A percentile compares a stretch with the other conserved stretches of the same genome.
phyloP scores from a whole-genome alignment of 2,797 vertebrate species.

The Fundulus diaphanus region DNA sequence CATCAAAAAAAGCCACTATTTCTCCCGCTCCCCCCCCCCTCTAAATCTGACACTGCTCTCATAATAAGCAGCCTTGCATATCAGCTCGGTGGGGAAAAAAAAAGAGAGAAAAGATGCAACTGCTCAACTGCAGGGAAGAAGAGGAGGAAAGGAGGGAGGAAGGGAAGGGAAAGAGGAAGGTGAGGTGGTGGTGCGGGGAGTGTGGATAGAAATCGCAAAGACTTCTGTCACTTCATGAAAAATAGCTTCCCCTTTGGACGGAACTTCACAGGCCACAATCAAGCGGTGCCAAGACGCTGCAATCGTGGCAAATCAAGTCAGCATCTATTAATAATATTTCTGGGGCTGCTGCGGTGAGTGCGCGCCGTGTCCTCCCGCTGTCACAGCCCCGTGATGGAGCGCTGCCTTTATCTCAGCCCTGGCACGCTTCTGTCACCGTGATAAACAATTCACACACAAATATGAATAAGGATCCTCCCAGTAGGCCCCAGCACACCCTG shows the following conservation, averaged over 20 bases:
- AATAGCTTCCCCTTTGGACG: conserved; percentile 99
- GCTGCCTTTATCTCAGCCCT: conserved; percentile 98
- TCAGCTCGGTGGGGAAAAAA: conserved; percentile 68
- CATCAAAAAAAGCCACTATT: conserved; percentile 74
- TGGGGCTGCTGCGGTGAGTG: conserved; percentile 88
- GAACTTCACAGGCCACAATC: conserved; percentile 99
- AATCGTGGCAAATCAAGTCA: conserved; percentile 98
- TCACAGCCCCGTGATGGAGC: conserved; percentile 97
- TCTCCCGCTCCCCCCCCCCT: conserved; percentile 32
- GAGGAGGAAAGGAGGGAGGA: conserved; percentile 21
- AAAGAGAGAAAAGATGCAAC: conserved; percentile 72
- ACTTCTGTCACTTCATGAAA: conserved; percentile 99
- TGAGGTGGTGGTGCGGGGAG: conserved; percentile 4
- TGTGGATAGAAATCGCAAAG: conserved; percentile 64
- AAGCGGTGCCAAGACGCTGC: conserved; percentile 91
- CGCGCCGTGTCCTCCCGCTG: conserved; percentile 93
- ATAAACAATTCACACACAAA: conserved; percentile 99
- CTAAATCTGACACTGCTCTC: conserved; percentile 75
- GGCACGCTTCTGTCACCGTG: conserved; percentile 99
- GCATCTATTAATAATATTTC: conserved; percentile 99
- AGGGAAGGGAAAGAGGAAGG: conserved; percentile 2
- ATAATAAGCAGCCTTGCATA: conserved; percentile 80
- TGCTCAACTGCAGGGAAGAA: conserved; percentile 69
- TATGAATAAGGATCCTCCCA: conserved; percentile 99
- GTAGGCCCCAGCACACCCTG: conserved; percentile 85